Percentiles rank a stretch among this genome's conserved stretches.
phyloP scores from a whole-genome alignment of 2,797 vertebrate genomes.

The Enteromius paludinosus region DNA sequence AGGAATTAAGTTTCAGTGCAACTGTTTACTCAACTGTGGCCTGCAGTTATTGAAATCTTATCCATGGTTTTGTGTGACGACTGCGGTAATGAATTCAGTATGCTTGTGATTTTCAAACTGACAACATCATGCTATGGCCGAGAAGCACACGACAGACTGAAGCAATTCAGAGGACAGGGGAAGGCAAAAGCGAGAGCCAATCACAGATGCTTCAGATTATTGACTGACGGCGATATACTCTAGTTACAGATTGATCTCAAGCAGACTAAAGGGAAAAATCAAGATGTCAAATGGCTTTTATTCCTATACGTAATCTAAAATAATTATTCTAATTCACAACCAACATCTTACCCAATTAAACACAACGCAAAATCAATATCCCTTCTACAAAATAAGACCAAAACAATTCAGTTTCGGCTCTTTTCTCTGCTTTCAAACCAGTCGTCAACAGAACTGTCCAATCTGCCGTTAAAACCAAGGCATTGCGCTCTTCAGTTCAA shows the following conservation, averaged over 20 bases:
- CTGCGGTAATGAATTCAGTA: conserved; percentile 97
- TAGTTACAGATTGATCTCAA: conserved; percentile 19
- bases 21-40: conserved; percentile 99
- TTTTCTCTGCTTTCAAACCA: conserved; percentile 12
- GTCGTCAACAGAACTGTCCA: conserved; percentile 15
- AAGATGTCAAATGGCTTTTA: conserved; percentile 1
- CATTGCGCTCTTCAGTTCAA: conserved; percentile 27
- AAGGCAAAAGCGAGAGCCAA: conserved; percentile 7
- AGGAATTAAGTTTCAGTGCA: conserved; percentile 99
- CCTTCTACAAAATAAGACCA: not conserved
- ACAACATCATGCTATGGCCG: conserved; percentile 83
- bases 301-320: not conserved
- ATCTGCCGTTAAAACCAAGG: conserved; percentile 22
- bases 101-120: conserved; percentile 92
- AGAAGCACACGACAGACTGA: conserved; percentile 66
- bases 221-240: conserved; percentile 38
- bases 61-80: conserved; percentile 99
- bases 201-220: conserved; percentile 21
- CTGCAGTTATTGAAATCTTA: conserved; percentile 99
- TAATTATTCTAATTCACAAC: conserved; percentile 9
- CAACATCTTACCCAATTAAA: conserved; percentile 2
- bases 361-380: not conserved
- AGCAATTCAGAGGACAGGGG: conserved; percentile 30
- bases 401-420: conserved; percentile 11
- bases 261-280: not conserved